phyloP scores from a whole-genome alignment of 2,797 vertebrate species.

The Myoxocephalus aenaeus region DNA sequence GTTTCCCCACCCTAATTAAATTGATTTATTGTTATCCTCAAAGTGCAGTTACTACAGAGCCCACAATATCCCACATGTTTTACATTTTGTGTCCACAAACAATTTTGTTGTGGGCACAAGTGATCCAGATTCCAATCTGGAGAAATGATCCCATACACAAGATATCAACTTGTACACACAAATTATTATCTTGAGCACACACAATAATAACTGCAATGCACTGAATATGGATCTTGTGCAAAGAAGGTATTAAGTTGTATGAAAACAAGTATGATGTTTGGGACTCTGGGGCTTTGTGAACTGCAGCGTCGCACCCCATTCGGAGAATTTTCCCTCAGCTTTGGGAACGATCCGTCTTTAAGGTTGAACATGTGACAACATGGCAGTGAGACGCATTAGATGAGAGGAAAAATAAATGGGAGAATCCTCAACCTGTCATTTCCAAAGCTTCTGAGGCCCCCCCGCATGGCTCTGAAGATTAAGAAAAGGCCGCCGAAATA shows the following conservation, averaged over 20 bases:
- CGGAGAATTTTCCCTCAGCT: neutral
- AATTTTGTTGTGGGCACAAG: neutral
- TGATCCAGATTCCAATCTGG: neutral
- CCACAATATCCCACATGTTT: neutral
- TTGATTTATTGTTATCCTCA: neutral
- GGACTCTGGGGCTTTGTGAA: neutral
- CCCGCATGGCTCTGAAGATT: constrained; percentile 66
- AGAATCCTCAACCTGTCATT: constrained; percentile 57
- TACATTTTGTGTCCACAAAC: neutral
- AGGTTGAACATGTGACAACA: constrained; percentile 12
- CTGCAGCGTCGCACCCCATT: no score
- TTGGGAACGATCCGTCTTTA: neutral
- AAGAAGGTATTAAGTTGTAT: neutral
- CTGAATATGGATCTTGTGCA: neutral
- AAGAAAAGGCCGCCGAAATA: constrained; percentile 77
- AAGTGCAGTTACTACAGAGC: neutral
- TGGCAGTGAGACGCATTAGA: neutral
- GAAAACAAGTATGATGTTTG: neutral
- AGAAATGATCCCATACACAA: neutral
- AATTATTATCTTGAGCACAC: neutral
- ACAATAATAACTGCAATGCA: neutral
- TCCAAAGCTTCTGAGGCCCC: constrained; percentile 58
- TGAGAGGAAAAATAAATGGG: constrained; percentile 6
- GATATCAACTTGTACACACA: neutral
- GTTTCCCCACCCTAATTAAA: neutral